Evolutionary conservation across 2,888 invertebrate species (phyloP), one percentile per base, ranked within the genome.

Genomic region (Hecatera dysodea): DNA sequence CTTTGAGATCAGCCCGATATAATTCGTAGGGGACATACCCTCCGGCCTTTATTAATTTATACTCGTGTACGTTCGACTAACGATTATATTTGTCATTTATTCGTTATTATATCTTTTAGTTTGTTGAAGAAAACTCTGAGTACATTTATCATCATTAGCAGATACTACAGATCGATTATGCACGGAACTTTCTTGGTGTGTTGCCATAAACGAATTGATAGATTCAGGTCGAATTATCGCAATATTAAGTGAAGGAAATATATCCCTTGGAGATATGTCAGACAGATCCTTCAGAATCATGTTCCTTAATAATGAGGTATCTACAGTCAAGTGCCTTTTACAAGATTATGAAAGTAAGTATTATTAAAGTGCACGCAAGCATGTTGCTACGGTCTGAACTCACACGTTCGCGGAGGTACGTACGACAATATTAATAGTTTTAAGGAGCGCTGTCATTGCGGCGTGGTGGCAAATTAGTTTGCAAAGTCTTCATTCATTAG

Each of bases 401-500:
- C 66, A 70, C 66, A 82, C 77, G 67, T 60, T 60, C 53, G 67
- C 60, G 48, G 59, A 70, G 67, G 52, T 71, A 70, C 75, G 29
- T 72, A 75, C 75, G 78, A 80, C 78, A 81, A 85, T 86, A 89
- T 90, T 88, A 90, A 88, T 91, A 86, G 87, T 87, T 88, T 87
- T 83, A 85, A 85, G 77, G 83, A 85, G 84, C 80, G 84, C 84
- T 86, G 88, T 89, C 90, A 84, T 85, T 83, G 91, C 86, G 90
- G 90, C 79, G 82, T 81, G 84, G 85, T 86, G 88, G 88, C 89
- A 91, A 93, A 93, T 93, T 92, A 91, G 90, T 93, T 90, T 75
- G 87, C 83, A 82, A 92, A 93, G 90, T 90, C 90, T 91, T 90
- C 90, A 92, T 93, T 92, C 90, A 92, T 91, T 92, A 91, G 86